Base-by-base conservation (phyloP, 1,140 invertebrate genomes). In the Drosophila sp. region DNA sequence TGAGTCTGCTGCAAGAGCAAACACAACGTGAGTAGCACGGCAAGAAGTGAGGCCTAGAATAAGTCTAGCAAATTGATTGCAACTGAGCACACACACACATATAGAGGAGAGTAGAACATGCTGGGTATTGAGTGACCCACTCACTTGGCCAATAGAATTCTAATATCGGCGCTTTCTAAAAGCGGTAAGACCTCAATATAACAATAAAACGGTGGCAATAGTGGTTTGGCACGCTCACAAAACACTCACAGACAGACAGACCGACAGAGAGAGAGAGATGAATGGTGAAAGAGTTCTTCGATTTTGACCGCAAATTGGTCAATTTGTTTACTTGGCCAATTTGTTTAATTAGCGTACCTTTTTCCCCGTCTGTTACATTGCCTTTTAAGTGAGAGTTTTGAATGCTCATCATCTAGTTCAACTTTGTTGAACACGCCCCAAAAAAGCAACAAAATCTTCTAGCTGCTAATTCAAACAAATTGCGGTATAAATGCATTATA, bases 391-490 rank as follows among this genome's bases (percentile, higher is more conserved):
- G 82, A 86, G 82, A 86, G 82, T 86, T 60, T 30, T 2, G 35
- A 38, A 2, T 38, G 11, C 35, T 38, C 35, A 11, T 38, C 8
- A 38, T 38, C 35, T 38, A 86, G 82, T 86, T 60, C 17, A 25
- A 47, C 25, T 47, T 47, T 8, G 44, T 27, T 10, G 44, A 50
- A 75, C 67, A 61, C 81, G 76, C 80, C 81, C 73, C 57, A 77
- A 71, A 85, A 73, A 80, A 72, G 47, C 38, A 79, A 56, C 38
- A 79, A 72, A 79, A 44, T 44, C 41, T 50, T 60, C 40, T 30
- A 72, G 69, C 40, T 75, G 74, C 76, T 86, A 86, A 86, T 86
- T 86, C 83, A 86, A 86, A 86, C 83, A 86, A 86, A 86, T 86
- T 86, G 83, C 79, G 76, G 72, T 76, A 86, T 86, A 86, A 86